Evolutionary conservation across 2,797 vertebrate genomes (phyloP).

Genomic region (Periparus ater): DNA sequence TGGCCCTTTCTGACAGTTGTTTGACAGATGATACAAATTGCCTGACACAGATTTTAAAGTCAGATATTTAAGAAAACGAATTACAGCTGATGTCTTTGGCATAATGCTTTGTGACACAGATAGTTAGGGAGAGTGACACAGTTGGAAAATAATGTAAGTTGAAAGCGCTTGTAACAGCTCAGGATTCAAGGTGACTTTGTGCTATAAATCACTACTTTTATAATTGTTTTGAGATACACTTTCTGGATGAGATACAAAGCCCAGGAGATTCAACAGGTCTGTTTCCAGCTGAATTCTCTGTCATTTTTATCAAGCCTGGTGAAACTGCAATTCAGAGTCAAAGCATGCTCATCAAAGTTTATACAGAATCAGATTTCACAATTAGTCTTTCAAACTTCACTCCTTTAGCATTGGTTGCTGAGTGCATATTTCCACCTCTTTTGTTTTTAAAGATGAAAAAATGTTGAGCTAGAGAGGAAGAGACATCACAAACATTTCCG

Average conservation of each 20-base stretch:
- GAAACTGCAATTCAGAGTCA: not conserved
- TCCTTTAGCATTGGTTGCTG: not conserved
- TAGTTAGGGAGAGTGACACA: slow-evolving; percentile 49
- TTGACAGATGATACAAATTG: slow-evolving; percentile 61
- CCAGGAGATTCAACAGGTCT: slow-evolving; percentile 6
- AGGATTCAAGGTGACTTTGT: slow-evolving; percentile 54
- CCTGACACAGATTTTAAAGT: slow-evolving; percentile 59
- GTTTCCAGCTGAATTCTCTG: not conserved
- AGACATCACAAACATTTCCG: not conserved
- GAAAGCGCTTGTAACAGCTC: slow-evolving; percentile 4
- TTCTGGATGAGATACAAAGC: slow-evolving; percentile 6
- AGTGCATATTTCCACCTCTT: not conserved
- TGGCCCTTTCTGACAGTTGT: slow-evolving; percentile 50
- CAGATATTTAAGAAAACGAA: slow-evolving; percentile 63
- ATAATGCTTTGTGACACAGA: slow-evolving; percentile 59
- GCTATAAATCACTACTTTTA: not conserved
- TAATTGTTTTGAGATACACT: slow-evolving; percentile 17
- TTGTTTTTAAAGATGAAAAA: not conserved
- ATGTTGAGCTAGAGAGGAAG: not conserved
- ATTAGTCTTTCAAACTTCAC: not conserved
- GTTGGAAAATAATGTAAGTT: slow-evolving; percentile 37
- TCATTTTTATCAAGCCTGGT: not conserved
- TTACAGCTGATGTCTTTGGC: slow-evolving; percentile 43
- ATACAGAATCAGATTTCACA: not conserved
- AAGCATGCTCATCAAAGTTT: not conserved